Evolutionary conservation across 1,140 invertebrate genomes (phyloP).

Genomic region (Harpegnathos saltator): DNA sequence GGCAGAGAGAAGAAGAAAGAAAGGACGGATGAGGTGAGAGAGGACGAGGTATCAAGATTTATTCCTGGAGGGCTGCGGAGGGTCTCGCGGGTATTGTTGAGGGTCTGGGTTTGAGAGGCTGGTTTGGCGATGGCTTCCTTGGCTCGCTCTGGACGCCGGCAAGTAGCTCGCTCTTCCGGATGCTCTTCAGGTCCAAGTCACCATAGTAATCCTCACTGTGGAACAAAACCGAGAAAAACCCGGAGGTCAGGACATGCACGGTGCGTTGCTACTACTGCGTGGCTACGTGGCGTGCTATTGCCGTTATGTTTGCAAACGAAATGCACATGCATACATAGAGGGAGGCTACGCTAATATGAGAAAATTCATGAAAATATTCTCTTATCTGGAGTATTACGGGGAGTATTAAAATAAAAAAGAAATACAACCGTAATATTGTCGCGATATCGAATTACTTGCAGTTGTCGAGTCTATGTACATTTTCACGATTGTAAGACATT

Average conservation of each 20-base stretch:
- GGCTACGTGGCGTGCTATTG: slow-evolving; percentile 49
- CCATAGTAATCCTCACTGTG: slow-evolving; percentile 98
- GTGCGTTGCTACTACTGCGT: slow-evolving; percentile 45
- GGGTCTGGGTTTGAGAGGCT: slow-evolving; percentile 85
- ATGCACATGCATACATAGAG: slow-evolving; percentile 31
- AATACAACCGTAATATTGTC: no score
- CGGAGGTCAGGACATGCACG: slow-evolving; percentile 73
- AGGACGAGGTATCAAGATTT: slow-evolving; percentile 65
- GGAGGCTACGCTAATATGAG: neutral
- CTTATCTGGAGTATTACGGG: neutral
- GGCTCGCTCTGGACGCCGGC: slow-evolving; percentile 90
- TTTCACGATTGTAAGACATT: slow-evolving; percentile 26
- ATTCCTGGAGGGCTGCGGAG: slow-evolving; percentile 75
- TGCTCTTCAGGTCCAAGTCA: slow-evolving; percentile 96
- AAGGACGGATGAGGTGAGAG: slow-evolving; percentile 35
- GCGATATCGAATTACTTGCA: no score
- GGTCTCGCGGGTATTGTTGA: slow-evolving; percentile 82
- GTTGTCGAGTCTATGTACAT: neutral
- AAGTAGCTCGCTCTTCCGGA: slow-evolving; percentile 95
- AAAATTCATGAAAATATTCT: slow-evolving; percentile 6
- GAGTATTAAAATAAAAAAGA: neutral
- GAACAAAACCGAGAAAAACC: slow-evolving; percentile 77
- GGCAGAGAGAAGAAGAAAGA: slow-evolving; percentile 1
- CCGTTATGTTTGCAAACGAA: slow-evolving; percentile 56
- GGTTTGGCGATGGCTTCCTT: slow-evolving; percentile 82